These are phyloP conservation scores for Byasa hedistus DNA, from an alignment of 2,888 invertebrate species.

Conservation along the genomic window DNA sequence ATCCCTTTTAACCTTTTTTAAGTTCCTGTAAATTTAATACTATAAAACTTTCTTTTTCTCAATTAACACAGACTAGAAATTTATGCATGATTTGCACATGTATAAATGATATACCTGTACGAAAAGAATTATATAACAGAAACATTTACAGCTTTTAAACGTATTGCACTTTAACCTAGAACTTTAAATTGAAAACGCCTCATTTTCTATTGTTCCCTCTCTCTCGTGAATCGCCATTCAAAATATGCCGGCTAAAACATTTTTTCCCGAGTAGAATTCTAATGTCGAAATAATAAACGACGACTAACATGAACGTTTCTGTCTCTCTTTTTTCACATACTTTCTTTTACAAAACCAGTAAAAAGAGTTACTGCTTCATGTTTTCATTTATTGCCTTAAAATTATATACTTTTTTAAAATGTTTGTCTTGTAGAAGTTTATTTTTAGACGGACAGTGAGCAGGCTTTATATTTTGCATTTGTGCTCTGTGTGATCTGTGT, in stretches of 20 bases:
- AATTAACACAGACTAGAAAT: neutral
- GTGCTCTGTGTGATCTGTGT: too few species aligned
- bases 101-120: neutral
- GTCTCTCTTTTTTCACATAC: neutral
- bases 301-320: neutral
- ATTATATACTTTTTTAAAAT: too few species aligned
- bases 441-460: too few species aligned
- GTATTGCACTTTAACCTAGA: slow-evolving; percentile 15
- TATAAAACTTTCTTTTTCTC: neutral
- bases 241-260: slow-evolving; percentile 5
- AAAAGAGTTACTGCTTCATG: too few species aligned
- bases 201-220: slow-evolving; percentile 16
- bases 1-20: too few species aligned
- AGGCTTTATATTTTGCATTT: too few species aligned
- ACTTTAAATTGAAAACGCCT: slow-evolving; percentile 9
- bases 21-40: too few species aligned
- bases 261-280: slow-evolving; percentile 1
- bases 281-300: slow-evolving; percentile 6
- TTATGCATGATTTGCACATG: neutral
- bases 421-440: too few species aligned
- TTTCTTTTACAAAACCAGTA: neutral
- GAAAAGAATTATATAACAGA: neutral
- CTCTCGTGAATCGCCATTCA: slow-evolving; percentile 7
- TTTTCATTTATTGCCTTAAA: too few species aligned
- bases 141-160: slow-evolving; percentile 16